phyloP scores from a whole-genome alignment of 2,797 vertebrate species.

The Thamnophis elegans region DNA sequence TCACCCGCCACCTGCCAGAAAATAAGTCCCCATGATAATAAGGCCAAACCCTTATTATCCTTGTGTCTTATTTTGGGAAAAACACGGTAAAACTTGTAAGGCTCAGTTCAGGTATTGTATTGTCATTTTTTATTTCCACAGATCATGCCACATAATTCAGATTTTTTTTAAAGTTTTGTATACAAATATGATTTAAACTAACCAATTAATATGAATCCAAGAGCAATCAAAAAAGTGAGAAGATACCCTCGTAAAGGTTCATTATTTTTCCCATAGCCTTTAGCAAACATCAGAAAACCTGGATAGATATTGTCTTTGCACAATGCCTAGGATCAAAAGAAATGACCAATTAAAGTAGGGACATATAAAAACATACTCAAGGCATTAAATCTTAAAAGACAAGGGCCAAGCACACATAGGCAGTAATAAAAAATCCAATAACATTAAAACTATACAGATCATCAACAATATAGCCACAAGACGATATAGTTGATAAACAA shows the following conservation, averaged over 20 bases:
- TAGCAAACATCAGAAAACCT: conserved; percentile 88
- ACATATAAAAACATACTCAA: background rate
- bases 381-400: background rate
- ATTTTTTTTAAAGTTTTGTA: background rate
- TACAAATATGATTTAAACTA: conserved; percentile 53
- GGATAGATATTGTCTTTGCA: conserved; percentile 99
- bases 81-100: background rate
- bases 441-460: background rate
- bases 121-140: background rate
- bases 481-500: background rate
- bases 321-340: conserved; percentile 79
- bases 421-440: background rate
- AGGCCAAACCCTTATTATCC: too few species aligned
- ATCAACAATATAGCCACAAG: background rate
- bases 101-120: background rate
- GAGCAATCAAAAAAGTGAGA: conserved; percentile 91
- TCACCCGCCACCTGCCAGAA: too few species aligned
- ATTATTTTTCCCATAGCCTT: conserved; percentile 98
- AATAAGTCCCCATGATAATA: too few species aligned
- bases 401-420: background rate
- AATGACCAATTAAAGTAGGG: background rate
- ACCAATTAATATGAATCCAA: conserved; percentile 98
- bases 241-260: conserved; percentile 96
- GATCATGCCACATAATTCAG: background rate
- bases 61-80: too few species aligned